Evolutionary conservation across 2,888 invertebrate species (phyloP), one percentile per base, ranked within the genome.

Genomic region (Hanleya hanleyi): DNA sequence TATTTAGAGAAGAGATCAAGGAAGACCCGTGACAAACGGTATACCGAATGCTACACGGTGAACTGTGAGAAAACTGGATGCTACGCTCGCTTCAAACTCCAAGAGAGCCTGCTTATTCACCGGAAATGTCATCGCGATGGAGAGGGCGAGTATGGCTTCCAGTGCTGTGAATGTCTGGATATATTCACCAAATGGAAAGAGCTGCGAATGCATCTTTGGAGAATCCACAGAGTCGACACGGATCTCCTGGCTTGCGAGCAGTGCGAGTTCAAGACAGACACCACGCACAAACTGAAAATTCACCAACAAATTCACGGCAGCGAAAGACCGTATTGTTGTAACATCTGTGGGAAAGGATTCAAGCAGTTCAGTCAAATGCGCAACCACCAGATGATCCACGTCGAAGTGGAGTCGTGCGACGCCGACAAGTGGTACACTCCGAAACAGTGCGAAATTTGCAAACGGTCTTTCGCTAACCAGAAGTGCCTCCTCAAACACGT

Each of bases 301-400:
- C 96, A 96, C 84, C 94, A 94, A 89, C 94, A 94, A 86, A 95
- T 94, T 73, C 90, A 90, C 71, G 84, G 89, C 57, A 85, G 85
- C 3, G 85, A 82, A 37, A 81, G 87, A 33, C 84, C 86, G 1
- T 90, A 87, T 78, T 79, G 82, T 0, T 91, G 91, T 79, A 87
- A 84, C n/a, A 78, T 84, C 0, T 96, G 96, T 88, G 93, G 93
- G 33, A 95, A 96, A 88, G 92, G 92, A 29, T 96, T 96, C 89
- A 96, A 96, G 89, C 96, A 95, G 83, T 92, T 92, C 7, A 95
- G 94, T 87, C 96, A 96, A 87, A 91, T 96, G 69, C 92, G 94
- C 50, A 96, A 95, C 85, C 96, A 96, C 90, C 93, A 93, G 74
- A 89, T 93, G 9, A 92, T 85, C 7, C 87, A 88, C 67, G 69